Conservation (phyloP, 1,140 invertebrate species). For the Anagrus nilaparvatae region DNA sequence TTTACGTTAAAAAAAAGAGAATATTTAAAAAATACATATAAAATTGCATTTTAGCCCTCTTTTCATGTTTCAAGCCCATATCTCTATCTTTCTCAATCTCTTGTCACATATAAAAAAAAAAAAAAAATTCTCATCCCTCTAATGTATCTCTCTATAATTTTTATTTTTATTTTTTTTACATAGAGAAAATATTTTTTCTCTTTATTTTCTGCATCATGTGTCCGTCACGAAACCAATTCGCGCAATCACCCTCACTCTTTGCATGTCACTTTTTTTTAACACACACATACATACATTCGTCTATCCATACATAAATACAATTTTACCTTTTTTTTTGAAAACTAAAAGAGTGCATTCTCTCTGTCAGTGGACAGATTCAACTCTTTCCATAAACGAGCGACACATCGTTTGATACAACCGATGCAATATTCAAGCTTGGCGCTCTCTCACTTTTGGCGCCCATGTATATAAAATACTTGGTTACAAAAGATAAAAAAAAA, state of each 20-base stretch:
- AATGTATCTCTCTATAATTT: background rate
- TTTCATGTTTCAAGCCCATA: too few species aligned
- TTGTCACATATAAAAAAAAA: too few species aligned
- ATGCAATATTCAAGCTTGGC: constrained; percentile 41
- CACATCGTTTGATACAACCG: constrained; percentile 35
- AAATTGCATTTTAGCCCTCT: too few species aligned
- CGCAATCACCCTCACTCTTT: constrained; percentile 14
- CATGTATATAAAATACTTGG: too few species aligned
- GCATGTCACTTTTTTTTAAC: constrained; percentile 12
- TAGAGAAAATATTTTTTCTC: background rate
- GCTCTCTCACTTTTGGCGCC: too few species aligned
- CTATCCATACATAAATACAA: too few species aligned
- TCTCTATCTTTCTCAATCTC: too few species aligned
- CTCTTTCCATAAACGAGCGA: constrained; percentile 19
- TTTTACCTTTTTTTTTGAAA: too few species aligned
- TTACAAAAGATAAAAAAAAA: too few species aligned
- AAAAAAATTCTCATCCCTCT: constrained; percentile 2
- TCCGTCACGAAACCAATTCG: constrained; percentile 7
- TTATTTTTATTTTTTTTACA: background rate
- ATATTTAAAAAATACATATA: too few species aligned
- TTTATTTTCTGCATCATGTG: constrained; percentile 3
- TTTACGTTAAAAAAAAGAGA: too few species aligned
- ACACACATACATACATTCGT: constrained; percentile 1
- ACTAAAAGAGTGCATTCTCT: constrained; percentile 9
- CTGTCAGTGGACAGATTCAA: constrained; percentile 2